Evolutionary conservation across 2,113 vertebrate genomes (phyloP), one percentile per base, ranked within the genome.

Genomic region (Equus quagga): DNA sequence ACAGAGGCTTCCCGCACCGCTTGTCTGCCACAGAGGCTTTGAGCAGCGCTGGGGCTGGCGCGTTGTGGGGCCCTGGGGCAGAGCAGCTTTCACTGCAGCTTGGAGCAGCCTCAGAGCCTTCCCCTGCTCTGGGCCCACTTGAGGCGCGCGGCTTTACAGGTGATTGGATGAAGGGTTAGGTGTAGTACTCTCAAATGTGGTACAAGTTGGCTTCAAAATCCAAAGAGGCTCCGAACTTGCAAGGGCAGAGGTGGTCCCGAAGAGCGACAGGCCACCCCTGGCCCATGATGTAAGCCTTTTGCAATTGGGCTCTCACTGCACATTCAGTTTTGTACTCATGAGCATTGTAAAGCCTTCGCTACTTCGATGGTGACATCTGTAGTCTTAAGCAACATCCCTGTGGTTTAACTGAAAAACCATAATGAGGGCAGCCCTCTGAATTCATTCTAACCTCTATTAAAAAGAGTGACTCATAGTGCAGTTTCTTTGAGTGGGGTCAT

Each of bases 401-500:
- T 56, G 84, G 72, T 73, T 94, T 89, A 89, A 73, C 72, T 54
- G 89, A 28, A 62, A 89, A 75, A 69, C 84, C 46, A 10, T 36
- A 36, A 46, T 56, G 58, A 70, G 18, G 60, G 58, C 78, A 75
- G 65, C 44, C 95, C 41, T 87, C 41, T 33, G 36, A 65, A 69
- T 79, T 23, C 51, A 26, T 24, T 18, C 0, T 14, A 58, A 64
- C 23, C 7, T 91, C 58, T 58, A 44, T 69, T 36, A 36, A 67
- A 67, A 95, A 79, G 51, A n/a, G 49, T 51, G 65, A 28, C 28
- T 51, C 79, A 33, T 13, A 21, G n/a, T 28, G 18, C 62, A 8
- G 24, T 75, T 92, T 67, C 84, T 65, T 60, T 81, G 89, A 96
- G 88, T 49, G 89, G 62, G 89, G 81, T 64, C 41, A 14, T 46